Evolutionary conservation across 2,113 vertebrate species (phyloP).

Genomic region (Patagioenas fasciata): DNA sequence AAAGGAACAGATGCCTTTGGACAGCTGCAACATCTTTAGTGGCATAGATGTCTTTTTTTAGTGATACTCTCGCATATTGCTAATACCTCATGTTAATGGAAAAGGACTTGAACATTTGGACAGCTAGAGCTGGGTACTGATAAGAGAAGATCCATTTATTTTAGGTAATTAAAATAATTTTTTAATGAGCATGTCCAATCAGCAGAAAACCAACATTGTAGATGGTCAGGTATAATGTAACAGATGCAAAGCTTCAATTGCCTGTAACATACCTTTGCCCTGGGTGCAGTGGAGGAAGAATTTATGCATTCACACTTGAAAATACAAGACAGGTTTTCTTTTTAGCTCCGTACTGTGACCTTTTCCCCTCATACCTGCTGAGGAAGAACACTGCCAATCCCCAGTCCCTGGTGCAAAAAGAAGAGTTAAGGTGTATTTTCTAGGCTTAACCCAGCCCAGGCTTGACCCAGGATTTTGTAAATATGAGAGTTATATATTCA

Average conservation of each 20-base stretch:
- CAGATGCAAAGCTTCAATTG: not conserved
- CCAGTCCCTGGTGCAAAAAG: not conserved
- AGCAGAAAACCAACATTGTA: not conserved
- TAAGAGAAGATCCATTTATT: not conserved
- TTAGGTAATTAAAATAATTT: not conserved
- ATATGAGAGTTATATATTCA: not conserved
- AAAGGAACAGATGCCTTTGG: slow-evolving; percentile 16
- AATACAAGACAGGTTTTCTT: not conserved
- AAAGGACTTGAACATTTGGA: not conserved
- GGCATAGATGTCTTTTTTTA: not conserved
- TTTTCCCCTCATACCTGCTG: not conserved
- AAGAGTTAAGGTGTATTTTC: not conserved
- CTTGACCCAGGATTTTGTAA: not conserved
- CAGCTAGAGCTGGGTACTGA: not conserved
- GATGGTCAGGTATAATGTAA: not conserved
- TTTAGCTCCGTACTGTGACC: not conserved
- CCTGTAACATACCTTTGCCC: not conserved
- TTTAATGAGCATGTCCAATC: not conserved
- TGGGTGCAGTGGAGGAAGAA: not conserved
- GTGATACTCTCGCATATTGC: not conserved
- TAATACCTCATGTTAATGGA: not conserved
- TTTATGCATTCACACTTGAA: not conserved
- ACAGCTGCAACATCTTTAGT: slow-evolving; percentile 3
- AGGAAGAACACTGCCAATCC: not conserved
- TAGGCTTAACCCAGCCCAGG: not conserved